phyloP scores from a whole-genome alignment of 2,113 vertebrate species.

The Crotalus helleri region DNA sequence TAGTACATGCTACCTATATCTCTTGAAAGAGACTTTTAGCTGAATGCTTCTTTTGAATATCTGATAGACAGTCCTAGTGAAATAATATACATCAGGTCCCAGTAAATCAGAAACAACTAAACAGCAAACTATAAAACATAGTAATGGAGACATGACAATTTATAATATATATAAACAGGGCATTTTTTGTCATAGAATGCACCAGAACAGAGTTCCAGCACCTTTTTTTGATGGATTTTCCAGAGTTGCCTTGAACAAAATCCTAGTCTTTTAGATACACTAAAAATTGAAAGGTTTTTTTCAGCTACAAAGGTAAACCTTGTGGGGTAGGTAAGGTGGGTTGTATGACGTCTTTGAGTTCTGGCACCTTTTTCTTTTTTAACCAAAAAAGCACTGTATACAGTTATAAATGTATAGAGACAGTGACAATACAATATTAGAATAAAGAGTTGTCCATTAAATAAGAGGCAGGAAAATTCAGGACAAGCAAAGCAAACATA shows the following conservation, averaged over 20 bases:
- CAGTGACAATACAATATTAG: not conserved
- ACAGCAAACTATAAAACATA: not conserved
- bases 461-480: not conserved
- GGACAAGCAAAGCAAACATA: not conserved
- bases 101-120: not conserved
- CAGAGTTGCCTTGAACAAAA: too few species aligned
- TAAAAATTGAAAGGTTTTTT: too few species aligned
- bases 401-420: not conserved
- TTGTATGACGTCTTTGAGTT: too few species aligned
- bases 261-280: too few species aligned
- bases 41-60: not conserved
- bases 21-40: not conserved
- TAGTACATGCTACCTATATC: not conserved
- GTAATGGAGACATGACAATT: not conserved
- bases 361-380: too few species aligned
- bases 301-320: too few species aligned
- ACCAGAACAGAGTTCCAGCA: too few species aligned
- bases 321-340: too few species aligned
- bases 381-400: not conserved
- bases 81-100: not conserved
- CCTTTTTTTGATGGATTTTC: too few species aligned
- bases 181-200: too few species aligned
- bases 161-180: not conserved
- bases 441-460: not conserved
- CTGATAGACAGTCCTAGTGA: not conserved